These are phyloP conservation scores for Hypena proboscidalis DNA, from an alignment of 2,888 invertebrate genomes.

Conservation along the genomic window DNA sequence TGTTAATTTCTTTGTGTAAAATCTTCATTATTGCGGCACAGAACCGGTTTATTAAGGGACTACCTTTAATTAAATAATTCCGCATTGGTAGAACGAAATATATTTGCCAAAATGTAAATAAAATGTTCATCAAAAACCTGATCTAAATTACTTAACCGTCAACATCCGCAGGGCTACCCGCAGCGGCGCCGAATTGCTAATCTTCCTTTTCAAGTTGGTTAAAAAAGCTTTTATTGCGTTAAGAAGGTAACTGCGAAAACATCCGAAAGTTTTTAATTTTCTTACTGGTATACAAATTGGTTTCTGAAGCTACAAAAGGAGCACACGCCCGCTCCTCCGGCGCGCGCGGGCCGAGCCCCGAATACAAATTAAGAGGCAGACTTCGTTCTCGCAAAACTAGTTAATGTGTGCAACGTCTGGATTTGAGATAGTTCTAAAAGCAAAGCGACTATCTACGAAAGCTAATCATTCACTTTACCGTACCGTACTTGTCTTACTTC, in stretches of 20 bases:
- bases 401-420: slow-evolving; percentile 73
- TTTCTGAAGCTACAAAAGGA: slow-evolving; percentile 78
- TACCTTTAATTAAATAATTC: slow-evolving; percentile 25
- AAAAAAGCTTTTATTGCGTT: slow-evolving; percentile 59
- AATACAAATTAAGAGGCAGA: slow-evolving; percentile 79
- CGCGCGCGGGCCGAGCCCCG: slow-evolving; percentile 59
- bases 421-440: slow-evolving; percentile 65
- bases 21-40: slow-evolving; percentile 41
- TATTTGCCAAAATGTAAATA: slow-evolving; percentile 10
- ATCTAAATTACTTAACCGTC: slow-evolving; percentile 24
- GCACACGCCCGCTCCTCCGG: slow-evolving; percentile 66
- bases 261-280: slow-evolving; percentile 76
- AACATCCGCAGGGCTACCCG: slow-evolving; percentile 13
- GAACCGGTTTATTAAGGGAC: slow-evolving; percentile 18
- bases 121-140: slow-evolving; percentile 13
- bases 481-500: slow-evolving; percentile 28
- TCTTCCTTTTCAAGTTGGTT: slow-evolving; percentile 32
- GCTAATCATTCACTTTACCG: slow-evolving; percentile 52
- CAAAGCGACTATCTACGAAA: slow-evolving; percentile 45
- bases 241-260: slow-evolving; percentile 61
- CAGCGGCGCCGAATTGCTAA: slow-evolving; percentile 20
- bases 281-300: slow-evolving; percentile 80
- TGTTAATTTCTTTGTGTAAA: slow-evolving; percentile 58
- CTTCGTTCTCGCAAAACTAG: slow-evolving; percentile 69
- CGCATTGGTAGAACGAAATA: slow-evolving; percentile 2